Base-by-base conservation (phyloP, 2,113 vertebrate genomes). In the Ptychochromis oligacanthus region DNA sequence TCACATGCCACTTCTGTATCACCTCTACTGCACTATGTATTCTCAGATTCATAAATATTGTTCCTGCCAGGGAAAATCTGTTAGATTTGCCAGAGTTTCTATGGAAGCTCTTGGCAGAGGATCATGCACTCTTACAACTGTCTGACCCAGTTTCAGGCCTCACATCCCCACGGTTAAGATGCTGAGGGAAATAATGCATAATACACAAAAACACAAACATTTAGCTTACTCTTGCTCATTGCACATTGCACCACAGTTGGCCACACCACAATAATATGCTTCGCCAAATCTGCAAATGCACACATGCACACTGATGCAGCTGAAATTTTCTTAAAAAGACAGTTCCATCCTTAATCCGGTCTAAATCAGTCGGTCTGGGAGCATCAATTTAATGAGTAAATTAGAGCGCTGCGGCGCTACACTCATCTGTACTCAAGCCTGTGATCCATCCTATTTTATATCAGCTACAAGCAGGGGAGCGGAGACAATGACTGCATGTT, bases 81-180 rank as follows among this genome's bases (percentile, higher is more conserved):
- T 91, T 58, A 77, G 76, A 83, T 74, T 36, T 83, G 79, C 79
- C 81, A 67, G 79, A 52, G 77, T 82, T 88, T 82, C 70, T 75
- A 17, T 55, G 72, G 58, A 60, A 78, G 85, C 86, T 84, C 79
- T 81, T 90, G 91, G 91, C 91, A 75, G 59, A 86, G 34, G 86
- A 90, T 87, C 80, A 70, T 11, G 38, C 77, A 78, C 86, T 52
- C 85, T 52, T 57, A 75, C 82, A 87, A 72, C 79, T 56, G 64
- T 75, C 79, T 94, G 94, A 94, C 94, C 94, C 86, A 94, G 54
- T 91, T 94, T 94, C 75, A n/a, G 55, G 85, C 76, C 65, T 85
- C 72, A 60, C 85, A 70, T 64, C 87, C 57, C 43, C 77, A 34
- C 59, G 11, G 43, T 81, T 52, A 62, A 65, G 55, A 87, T 86